Percentiles rank a stretch among this genome's conserved stretches.
Evolutionary conservation across 2,113 vertebrate genomes (phyloP).

Genomic region (Nothoprocta pentlandii): DNA sequence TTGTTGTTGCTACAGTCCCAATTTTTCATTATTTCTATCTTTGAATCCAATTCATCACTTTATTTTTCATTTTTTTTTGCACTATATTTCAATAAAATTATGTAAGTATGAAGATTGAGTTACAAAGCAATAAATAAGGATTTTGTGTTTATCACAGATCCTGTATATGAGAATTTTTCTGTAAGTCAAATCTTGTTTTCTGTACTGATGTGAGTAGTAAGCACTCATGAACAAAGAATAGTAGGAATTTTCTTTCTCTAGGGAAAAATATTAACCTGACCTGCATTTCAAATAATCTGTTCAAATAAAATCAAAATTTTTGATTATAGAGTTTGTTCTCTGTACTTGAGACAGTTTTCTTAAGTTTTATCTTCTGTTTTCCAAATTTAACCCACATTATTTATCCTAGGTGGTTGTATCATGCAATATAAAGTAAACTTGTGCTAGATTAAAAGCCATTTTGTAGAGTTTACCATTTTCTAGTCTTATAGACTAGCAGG

Average conservation of each 20-base stretch:
- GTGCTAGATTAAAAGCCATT: slow-evolving; percentile 59
- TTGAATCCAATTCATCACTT: neutral
- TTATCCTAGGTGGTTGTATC: slow-evolving; percentile 33
- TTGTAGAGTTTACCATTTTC: slow-evolving; percentile 64
- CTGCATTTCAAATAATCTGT: neutral
- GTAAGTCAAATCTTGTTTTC: neutral
- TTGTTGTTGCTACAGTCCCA: neutral
- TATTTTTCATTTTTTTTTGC: neutral
- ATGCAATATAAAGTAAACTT: slow-evolving; percentile 30
- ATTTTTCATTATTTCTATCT: neutral
- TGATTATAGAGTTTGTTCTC: neutral
- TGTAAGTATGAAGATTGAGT: neutral
- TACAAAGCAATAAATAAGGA: neutral
- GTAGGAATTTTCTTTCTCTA: neutral
- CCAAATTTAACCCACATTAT: neutral
- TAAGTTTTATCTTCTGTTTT: slow-evolving; percentile 17
- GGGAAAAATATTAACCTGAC: neutral
- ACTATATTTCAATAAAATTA: neutral
- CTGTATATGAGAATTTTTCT: neutral
- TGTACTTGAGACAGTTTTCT: neutral
- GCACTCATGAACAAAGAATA: neutral
- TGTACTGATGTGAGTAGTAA: neutral
- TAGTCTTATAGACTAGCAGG: slow-evolving; percentile 59
- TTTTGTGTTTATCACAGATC: neutral
- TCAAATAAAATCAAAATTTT: neutral